Evolutionary conservation across 2,797 vertebrate species (phyloP).

Genomic region (Sebastes taczanowskii): DNA sequence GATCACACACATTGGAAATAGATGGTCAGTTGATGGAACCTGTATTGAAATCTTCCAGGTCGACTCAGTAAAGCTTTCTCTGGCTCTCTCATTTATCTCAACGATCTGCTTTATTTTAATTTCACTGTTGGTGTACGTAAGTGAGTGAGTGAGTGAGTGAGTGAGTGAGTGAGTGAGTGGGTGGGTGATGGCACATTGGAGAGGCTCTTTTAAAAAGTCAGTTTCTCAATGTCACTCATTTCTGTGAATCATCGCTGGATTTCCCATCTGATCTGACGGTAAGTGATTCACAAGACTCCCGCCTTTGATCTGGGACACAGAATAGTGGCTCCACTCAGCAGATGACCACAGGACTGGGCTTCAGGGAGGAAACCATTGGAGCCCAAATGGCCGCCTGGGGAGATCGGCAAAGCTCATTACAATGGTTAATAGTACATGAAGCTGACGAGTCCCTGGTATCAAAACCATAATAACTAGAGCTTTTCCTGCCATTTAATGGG

Average conservation of each 20-base stretch:
- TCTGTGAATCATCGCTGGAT: constrained; percentile 75
- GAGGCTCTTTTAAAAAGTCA: constrained; percentile 45
- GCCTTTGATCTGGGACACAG: constrained; percentile 11
- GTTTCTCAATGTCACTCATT: constrained; percentile 65
- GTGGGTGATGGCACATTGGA: constrained; percentile 25
- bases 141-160: background rate
- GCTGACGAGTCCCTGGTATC: background rate
- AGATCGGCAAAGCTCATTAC: background rate
- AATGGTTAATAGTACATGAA: background rate
- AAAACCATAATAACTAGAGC: background rate
- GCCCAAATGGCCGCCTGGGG: background rate
- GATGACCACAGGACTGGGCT: constrained; percentile 22
- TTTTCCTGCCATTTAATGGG: background rate
- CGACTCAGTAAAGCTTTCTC: background rate
- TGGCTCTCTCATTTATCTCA: background rate
- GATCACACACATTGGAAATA: constrained; percentile 49
- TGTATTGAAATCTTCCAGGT: constrained; percentile 23
- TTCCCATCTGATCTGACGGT: constrained; percentile 67
- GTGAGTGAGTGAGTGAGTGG: background rate
- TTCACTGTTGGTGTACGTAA: constrained; percentile 6
- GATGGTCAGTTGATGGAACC: constrained; percentile 46
- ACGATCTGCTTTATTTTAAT: constrained; percentile 14
- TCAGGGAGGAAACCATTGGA: constrained; percentile 8
- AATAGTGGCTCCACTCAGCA: constrained; percentile 3
- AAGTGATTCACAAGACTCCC: constrained; percentile 64